phyloP scores from a whole-genome alignment of 2,888 invertebrate species.

The Poecilus cupreus region DNA sequence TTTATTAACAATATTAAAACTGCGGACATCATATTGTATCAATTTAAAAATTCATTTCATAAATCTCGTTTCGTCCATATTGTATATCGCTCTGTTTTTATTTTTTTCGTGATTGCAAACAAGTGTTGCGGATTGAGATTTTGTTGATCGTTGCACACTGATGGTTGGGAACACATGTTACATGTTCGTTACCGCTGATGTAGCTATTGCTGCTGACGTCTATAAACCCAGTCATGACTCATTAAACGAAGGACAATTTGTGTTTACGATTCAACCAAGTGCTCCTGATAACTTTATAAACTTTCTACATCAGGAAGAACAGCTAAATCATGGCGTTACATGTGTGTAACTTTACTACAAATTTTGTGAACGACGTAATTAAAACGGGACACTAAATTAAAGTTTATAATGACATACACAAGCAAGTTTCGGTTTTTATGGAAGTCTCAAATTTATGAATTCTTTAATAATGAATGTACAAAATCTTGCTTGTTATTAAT shows the following conservation, averaged over 20 bases:
- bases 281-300: constrained; percentile 41
- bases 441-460: too few species aligned
- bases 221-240: constrained; percentile 35
- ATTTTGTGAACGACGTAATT: too few species aligned
- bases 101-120: neutral
- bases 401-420: too few species aligned
- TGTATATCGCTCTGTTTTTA: neutral
- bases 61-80: neutral
- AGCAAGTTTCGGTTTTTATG: too few species aligned
- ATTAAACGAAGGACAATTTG: constrained; percentile 33
- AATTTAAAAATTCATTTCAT: neutral
- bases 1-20: neutral
- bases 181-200: constrained; percentile 8
- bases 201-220: constrained; percentile 10
- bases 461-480: too few species aligned
- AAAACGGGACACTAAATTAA: too few species aligned
- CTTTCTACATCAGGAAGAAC: constrained; percentile 17
- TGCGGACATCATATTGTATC: neutral
- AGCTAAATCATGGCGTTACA: neutral
- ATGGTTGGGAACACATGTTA: constrained; percentile 14
- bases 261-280: constrained; percentile 34
- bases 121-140: neutral
- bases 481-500: too few species aligned
- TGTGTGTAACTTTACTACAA: neutral
- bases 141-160: neutral